Evolutionary conservation across 2,888 invertebrate species (phyloP).

Genomic region (Drosophila nigritarsus): DNA sequence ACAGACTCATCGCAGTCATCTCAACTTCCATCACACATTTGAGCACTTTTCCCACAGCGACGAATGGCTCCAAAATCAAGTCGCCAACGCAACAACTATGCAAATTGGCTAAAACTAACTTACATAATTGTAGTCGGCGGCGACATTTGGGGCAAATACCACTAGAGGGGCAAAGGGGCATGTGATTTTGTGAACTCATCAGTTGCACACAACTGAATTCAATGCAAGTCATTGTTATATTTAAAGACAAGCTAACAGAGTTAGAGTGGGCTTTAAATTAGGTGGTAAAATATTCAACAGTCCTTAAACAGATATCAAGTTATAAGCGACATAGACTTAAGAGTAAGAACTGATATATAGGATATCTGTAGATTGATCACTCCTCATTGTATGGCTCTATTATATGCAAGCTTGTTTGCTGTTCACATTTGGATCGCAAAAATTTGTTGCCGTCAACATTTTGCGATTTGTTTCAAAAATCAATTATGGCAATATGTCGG

Average conservation of each 20-base stretch:
- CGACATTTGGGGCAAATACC: constrained; percentile 25
- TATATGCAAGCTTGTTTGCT: constrained; percentile 23
- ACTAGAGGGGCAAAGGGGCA: background rate
- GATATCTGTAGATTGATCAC: background rate
- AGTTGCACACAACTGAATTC: background rate
- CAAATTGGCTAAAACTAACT: constrained; percentile 68
- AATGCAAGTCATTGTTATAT: background rate
- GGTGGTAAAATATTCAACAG: background rate
- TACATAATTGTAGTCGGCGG: constrained; percentile 56
- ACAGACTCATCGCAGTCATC: constrained; percentile 59
- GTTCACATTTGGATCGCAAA: constrained; percentile 57
- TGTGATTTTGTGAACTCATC: constrained; percentile 16
- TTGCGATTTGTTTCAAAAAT: constrained; percentile 64
- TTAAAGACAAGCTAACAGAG: background rate
- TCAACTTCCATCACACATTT: constrained; percentile 29
- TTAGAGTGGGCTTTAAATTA: background rate
- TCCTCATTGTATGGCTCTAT: no score
- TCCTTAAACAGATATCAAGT: background rate
- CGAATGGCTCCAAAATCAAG: constrained; percentile 50
- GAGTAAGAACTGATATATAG: background rate
- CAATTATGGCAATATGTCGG: constrained; percentile 71
- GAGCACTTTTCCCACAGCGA: constrained; percentile 72
- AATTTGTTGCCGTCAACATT: constrained; percentile 77
- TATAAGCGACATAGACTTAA: background rate
- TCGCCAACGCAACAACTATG: constrained; percentile 77